Percentiles rank a stretch among this genome's conserved stretches.
These are phyloP conservation scores for Myrmecophaga tridactyla DNA, from an alignment of 2,113 vertebrate species.

Conservation along the genomic window DNA sequence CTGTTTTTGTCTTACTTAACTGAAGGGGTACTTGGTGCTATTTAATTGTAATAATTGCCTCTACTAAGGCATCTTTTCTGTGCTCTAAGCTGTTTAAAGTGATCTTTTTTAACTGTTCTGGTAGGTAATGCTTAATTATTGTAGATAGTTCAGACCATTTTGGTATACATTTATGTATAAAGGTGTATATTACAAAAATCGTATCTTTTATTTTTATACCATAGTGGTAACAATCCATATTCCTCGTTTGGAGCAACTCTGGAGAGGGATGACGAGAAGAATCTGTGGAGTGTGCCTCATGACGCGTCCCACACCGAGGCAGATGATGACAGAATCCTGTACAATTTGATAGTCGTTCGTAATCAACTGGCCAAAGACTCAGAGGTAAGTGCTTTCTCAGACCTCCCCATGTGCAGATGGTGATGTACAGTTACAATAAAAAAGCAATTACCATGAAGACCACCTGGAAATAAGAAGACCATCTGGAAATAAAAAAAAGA, in stretches of 20 bases:
- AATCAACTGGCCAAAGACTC: slow-evolving; percentile 88
- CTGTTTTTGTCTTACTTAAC: background rate
- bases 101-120: background rate
- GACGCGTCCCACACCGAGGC: slow-evolving; percentile 82
- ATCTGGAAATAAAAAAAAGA: background rate
- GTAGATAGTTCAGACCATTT: background rate
- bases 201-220: background rate
- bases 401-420: too few species aligned
- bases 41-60: background rate
- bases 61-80: background rate
- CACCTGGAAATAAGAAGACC: too few species aligned
- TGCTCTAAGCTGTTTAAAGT: background rate
- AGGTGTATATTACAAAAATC: background rate
- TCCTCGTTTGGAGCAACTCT: slow-evolving; percentile 84
- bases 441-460: background rate
- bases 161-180: background rate
- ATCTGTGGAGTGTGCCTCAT: slow-evolving; percentile 80
- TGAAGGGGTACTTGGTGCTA: background rate
- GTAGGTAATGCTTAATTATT: slow-evolving; percentile 25
- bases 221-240: slow-evolving; percentile 81
- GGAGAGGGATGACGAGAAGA: slow-evolving; percentile 83
- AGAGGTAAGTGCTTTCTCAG: slow-evolving; percentile 82
- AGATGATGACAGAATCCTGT: slow-evolving; percentile 87
- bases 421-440: too few species aligned
- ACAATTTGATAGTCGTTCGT: slow-evolving; percentile 90